phyloP scores from a whole-genome alignment of 1,140 invertebrate species.

The Drosophila baimaii region DNA sequence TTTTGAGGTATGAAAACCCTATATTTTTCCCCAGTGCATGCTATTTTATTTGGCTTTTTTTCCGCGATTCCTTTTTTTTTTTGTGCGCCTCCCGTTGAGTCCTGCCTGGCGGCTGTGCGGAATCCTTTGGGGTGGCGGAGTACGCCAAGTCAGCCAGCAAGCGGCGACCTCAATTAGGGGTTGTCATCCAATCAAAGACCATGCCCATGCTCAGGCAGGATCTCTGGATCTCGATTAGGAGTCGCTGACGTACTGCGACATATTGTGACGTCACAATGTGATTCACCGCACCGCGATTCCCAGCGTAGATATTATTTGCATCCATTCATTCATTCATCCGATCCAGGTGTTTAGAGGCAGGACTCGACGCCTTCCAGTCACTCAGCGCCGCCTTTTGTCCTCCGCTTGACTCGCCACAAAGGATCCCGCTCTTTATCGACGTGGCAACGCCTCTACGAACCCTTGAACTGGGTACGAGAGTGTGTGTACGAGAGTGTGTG shows the following conservation, averaged over 20 bases:
- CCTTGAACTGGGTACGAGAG: slow-evolving; percentile 10
- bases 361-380: slow-evolving; percentile 65
- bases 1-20: too few relatives aligned
- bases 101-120: slow-evolving; percentile 37
- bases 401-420: slow-evolving; percentile 66
- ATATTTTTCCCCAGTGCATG: neutral
- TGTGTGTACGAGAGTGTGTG: neutral
- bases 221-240: slow-evolving; percentile 19
- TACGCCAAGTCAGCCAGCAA: slow-evolving; percentile 18
- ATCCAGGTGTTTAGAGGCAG: slow-evolving; percentile 54
- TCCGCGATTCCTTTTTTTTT: slow-evolving; percentile 20
- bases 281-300: slow-evolving; percentile 32
- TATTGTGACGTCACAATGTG: slow-evolving; percentile 73
- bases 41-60: slow-evolving; percentile 29
- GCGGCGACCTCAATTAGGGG: slow-evolving; percentile 70
- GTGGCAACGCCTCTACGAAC: slow-evolving; percentile 51
- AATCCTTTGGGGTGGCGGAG: slow-evolving; percentile 61
- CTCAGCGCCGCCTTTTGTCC: slow-evolving; percentile 20
- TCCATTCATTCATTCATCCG: slow-evolving; percentile 22
- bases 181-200: slow-evolving; percentile 43
- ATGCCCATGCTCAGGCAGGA: neutral
- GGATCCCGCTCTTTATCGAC: slow-evolving; percentile 50
- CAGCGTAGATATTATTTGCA: slow-evolving; percentile 66
- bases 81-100: slow-evolving; percentile 32
- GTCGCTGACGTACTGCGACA: slow-evolving; percentile 71